These are phyloP conservation scores for Zophobas atratus DNA, from an alignment of 1,140 invertebrate genomes.

Conservation along the genomic window DNA sequence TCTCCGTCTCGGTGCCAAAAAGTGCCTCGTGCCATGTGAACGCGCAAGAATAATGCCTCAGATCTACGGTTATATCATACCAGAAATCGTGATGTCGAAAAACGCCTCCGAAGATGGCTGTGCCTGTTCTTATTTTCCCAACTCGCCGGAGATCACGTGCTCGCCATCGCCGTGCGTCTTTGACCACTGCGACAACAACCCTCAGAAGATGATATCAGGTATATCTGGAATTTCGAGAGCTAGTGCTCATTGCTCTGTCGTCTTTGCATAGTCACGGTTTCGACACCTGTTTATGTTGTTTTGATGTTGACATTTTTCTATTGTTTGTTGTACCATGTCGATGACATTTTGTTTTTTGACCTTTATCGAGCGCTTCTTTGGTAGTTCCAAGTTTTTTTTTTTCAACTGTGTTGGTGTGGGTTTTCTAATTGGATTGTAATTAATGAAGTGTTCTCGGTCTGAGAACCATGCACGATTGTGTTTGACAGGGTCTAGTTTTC, in stretches of 20 bases:
- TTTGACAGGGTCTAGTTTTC: no score
- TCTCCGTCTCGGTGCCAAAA: not conserved
- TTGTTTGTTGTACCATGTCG: not conserved
- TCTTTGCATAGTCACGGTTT: not conserved
- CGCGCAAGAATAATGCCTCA: conserved; percentile 22
- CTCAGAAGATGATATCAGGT: conserved; percentile 39
- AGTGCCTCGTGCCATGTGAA: conserved; percentile 8
- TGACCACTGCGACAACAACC: conserved; percentile 49
- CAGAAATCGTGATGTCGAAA: conserved; percentile 54
- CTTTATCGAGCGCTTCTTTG: not conserved
- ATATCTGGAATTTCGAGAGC: not conserved
- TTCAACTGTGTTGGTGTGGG: not conserved
- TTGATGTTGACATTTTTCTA: not conserved
- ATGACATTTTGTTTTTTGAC: not conserved
- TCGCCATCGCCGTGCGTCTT: conserved; percentile 65
- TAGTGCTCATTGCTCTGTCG: no score
- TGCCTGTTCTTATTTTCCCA: conserved; percentile 44
- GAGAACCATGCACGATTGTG: no score
- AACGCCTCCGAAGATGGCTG: conserved; percentile 30
- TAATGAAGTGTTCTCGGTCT: no score
- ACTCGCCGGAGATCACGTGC: conserved; percentile 65
- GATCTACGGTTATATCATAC: conserved; percentile 44
- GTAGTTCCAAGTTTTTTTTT: not conserved
- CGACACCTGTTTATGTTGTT: not conserved
- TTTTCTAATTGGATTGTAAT: no score